Conservation (phyloP, 2,888 invertebrate species). For the Zaprionus lineosus region DNA sequence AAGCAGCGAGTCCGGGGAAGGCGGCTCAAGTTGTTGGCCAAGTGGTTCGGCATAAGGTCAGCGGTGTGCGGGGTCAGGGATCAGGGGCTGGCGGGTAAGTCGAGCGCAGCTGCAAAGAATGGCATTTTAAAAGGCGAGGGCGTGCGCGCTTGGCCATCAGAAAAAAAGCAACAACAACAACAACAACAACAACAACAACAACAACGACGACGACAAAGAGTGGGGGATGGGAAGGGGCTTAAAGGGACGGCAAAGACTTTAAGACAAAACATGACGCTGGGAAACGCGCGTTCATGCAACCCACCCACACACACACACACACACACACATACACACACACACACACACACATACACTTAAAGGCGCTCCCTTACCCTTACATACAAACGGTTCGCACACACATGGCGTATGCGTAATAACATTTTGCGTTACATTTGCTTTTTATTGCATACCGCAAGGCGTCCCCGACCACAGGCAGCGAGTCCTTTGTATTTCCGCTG, state of each 20-base stretch:
- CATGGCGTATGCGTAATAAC: slow-evolving; percentile 75
- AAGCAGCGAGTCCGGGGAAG: slow-evolving; percentile 1
- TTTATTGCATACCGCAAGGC: slow-evolving; percentile 78
- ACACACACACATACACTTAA: slow-evolving; percentile 3
- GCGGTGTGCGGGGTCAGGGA: too few species aligned
- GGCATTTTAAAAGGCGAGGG: slow-evolving; percentile 66
- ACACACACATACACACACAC: slow-evolving; percentile 5
- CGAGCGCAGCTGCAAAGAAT: slow-evolving; percentile 72
- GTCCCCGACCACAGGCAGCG: slow-evolving; percentile 24
- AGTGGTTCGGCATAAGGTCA: slow-evolving; percentile 47
- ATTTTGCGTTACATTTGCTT: slow-evolving; percentile 77
- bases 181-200: slow-evolving; percentile 2
- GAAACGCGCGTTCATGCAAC: slow-evolving; percentile 23
- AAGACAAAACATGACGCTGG: slow-evolving; percentile 51
- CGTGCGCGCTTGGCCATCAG: slow-evolving; percentile 17
- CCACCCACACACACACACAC: background rate
- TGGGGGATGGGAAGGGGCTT: slow-evolving; percentile 8
- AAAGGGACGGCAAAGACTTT: slow-evolving; percentile 25
- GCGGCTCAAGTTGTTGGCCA: slow-evolving; percentile 25
- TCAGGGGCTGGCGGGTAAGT: slow-evolving; percentile 30
- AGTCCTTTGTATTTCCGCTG: slow-evolving; percentile 34
- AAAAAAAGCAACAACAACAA: slow-evolving; percentile 21
- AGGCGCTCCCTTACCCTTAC: too few species aligned
- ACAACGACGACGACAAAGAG: slow-evolving; percentile 13
- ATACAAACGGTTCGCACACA: too few species aligned